Conservation (phyloP, 2,888 invertebrate species). For the Tromatobia lineatoria region DNA sequence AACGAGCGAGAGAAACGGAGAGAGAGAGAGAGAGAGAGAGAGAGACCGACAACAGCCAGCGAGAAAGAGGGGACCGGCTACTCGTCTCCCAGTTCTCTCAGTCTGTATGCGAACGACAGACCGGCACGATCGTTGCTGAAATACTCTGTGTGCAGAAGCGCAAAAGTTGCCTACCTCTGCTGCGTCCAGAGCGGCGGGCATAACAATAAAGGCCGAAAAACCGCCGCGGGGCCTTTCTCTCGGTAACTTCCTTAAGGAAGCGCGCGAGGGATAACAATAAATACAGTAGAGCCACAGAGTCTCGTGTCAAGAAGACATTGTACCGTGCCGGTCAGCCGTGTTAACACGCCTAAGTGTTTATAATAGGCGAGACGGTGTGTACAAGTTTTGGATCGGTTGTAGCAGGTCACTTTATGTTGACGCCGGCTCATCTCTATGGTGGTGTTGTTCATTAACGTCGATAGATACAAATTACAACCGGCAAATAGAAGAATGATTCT, state of each 20-base stretch:
- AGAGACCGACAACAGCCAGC: slow-evolving; percentile 24
- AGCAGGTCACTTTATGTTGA: background rate
- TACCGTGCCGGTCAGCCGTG: background rate
- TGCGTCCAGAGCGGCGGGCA: background rate
- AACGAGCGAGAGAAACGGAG: slow-evolving; percentile 47
- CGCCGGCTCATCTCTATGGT: background rate
- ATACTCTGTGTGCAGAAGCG: slow-evolving; percentile 28
- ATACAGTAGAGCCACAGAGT: background rate
- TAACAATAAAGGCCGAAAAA: background rate
- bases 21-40: slow-evolving; percentile 37
- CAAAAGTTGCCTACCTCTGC: background rate
- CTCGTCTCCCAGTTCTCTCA: slow-evolving; percentile 61
- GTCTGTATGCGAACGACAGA: slow-evolving; percentile 64
- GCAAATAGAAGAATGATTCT: slow-evolving; percentile 28
- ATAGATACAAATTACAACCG: background rate
- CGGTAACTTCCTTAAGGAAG: background rate
- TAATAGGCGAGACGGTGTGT: background rate
- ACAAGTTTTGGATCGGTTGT: slow-evolving; percentile 1
- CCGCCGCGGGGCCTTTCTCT: background rate
- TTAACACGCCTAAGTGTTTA: background rate
- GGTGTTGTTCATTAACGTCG: slow-evolving; percentile 1
- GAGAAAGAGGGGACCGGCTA: slow-evolving; percentile 64
- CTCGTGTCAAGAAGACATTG: background rate
- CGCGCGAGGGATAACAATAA: slow-evolving; percentile 3
- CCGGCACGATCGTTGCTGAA: slow-evolving; percentile 60